phyloP scores from a whole-genome alignment of 2,888 invertebrate species.

The Temnothorax rugatulus region DNA sequence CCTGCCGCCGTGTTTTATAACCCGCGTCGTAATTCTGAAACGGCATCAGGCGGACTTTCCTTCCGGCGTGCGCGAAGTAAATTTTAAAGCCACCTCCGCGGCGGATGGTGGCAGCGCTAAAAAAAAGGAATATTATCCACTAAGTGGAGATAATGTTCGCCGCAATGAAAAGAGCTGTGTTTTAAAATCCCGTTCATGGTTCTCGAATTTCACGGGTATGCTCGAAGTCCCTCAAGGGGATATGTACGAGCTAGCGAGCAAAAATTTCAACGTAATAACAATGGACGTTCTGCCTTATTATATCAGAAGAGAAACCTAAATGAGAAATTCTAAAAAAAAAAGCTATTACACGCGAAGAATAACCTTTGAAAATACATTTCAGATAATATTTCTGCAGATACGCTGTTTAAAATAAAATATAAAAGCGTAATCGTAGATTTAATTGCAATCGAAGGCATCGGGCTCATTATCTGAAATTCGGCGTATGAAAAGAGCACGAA shows the following conservation, averaged over 20 bases:
- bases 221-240: conserved; percentile 14
- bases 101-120: conserved; percentile 31
- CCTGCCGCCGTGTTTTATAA: conserved; percentile 37
- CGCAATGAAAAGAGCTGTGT: conserved; percentile 34
- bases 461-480: background rate
- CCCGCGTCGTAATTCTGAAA: conserved; percentile 56
- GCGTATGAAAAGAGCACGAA: background rate
- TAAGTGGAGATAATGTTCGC: conserved; percentile 49
- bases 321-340: background rate
- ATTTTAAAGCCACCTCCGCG: conserved; percentile 50
- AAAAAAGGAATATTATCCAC: conserved; percentile 49
- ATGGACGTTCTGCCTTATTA: conserved; percentile 14
- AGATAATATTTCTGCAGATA: background rate
- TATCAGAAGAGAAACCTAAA: background rate
- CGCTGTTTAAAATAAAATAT: background rate
- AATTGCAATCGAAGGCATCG: background rate
- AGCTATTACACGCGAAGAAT: background rate
- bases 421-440: conserved; percentile 3
- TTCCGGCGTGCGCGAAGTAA: conserved; percentile 54
- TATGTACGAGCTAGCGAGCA: conserved; percentile 4
- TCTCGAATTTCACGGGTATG: conserved; percentile 40
- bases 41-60: conserved; percentile 50
- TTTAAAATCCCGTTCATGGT: conserved; percentile 46
- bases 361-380: background rate
- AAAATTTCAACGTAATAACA: conserved; percentile 35